A percentile compares a stretch with the other conserved stretches of the same genome.
Conservation (phyloP, 2,113 vertebrate species). For the Laticauda laticaudata region DNA sequence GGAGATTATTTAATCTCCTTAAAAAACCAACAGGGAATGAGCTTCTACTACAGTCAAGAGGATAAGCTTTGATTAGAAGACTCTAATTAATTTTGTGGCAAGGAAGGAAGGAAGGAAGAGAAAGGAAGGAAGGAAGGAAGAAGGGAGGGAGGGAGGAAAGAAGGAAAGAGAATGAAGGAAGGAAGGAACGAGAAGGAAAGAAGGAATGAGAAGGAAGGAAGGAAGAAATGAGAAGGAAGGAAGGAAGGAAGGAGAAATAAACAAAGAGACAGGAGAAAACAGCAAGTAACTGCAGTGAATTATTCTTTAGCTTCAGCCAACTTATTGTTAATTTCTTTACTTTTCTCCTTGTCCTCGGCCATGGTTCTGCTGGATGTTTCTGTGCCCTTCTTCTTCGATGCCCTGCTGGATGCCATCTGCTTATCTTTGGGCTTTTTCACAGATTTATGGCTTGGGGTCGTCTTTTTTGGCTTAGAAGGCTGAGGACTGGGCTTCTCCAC, state of each 20-base stretch:
- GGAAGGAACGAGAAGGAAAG: neutral
- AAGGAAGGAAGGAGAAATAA: conserved; percentile 7
- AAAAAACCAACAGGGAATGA: conserved; percentile 64
- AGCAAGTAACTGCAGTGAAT: conserved; percentile 86
- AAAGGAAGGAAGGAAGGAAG: neutral
- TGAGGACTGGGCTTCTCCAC: conserved; percentile 85
- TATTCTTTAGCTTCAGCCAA: conserved; percentile 99
- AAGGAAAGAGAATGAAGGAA: no score
- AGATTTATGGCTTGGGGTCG: conserved; percentile 83
- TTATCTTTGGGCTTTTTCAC: conserved; percentile 95
- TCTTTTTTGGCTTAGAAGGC: conserved; percentile 92
- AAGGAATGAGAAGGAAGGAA: neutral
- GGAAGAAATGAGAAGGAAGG: conserved; percentile 3
- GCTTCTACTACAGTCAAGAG: conserved; percentile 66
- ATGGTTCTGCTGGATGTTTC: conserved; percentile 72
- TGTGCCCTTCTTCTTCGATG: conserved; percentile 85
- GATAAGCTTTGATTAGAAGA: conserved; percentile 75
- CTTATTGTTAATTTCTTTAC: conserved; percentile 99
- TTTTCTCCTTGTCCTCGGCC: conserved; percentile 90
- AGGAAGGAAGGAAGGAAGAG: neutral
- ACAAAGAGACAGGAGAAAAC: conserved; percentile 18
- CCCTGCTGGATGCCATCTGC: conserved; percentile 77
- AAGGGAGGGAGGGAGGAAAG: neutral
- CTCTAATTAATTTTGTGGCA: conserved; percentile 90
- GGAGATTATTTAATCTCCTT: conserved; percentile 61